Evolutionary conservation across 2,888 invertebrate species (phyloP).

Genomic region (Epirrhoe alternata): DNA sequence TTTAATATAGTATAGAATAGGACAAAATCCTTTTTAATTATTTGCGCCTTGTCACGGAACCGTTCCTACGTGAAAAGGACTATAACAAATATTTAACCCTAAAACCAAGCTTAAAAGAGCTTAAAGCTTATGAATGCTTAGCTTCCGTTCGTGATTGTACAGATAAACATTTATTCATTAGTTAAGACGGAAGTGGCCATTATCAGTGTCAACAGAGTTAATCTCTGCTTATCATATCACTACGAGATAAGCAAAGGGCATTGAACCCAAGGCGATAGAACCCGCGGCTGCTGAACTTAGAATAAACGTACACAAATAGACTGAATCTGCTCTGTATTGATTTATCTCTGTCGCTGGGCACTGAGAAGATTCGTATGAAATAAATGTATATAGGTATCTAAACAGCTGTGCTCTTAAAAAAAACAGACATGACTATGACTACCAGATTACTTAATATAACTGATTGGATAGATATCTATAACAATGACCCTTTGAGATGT

Average conservation of each 20-base stretch:
- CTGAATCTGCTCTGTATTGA: slow-evolving; percentile 26
- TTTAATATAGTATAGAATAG: too few species aligned
- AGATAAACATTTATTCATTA: neutral
- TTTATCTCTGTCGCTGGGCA: slow-evolving; percentile 10
- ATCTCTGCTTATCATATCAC: slow-evolving; percentile 25
- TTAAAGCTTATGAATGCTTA: neutral
- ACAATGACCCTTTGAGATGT: too few species aligned
- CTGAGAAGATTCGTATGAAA: neutral
- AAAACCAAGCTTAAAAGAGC: neutral
- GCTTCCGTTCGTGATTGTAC: neutral
- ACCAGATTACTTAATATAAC: too few species aligned
- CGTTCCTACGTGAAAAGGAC: too few species aligned
- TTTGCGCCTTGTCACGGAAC: too few species aligned
- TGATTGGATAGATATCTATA: too few species aligned
- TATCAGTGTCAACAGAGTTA: slow-evolving; percentile 24
- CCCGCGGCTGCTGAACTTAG: slow-evolving; percentile 22
- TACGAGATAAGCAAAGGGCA: slow-evolving; percentile 25
- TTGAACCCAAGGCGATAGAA: slow-evolving; percentile 25
- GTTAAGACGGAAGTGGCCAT: slow-evolving; percentile 15
- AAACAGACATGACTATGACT: neutral
- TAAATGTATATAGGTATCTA: neutral
- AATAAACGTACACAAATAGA: slow-evolving; percentile 24
- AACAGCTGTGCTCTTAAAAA: neutral
- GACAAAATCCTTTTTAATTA: too few species aligned
- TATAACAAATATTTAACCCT: neutral